These are phyloP conservation scores for Pelodiscus sinensis DNA, from an alignment of 2,113 vertebrate genomes.

Conservation along the genomic window DNA sequence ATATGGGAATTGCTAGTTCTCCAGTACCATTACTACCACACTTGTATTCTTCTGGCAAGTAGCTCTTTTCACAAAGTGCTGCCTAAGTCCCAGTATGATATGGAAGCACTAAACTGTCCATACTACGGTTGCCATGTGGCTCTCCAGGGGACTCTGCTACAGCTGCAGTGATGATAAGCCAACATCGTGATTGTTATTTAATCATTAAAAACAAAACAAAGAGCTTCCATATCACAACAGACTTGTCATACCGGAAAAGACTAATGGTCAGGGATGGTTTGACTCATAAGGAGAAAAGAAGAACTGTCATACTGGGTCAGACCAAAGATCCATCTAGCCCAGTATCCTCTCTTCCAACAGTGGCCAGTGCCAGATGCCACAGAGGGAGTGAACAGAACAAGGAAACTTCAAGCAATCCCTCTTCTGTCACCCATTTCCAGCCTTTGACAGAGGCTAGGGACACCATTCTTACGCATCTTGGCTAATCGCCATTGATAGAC, in stretches of 20 bases:
- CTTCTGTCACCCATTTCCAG: no score
- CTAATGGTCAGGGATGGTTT: not conserved
- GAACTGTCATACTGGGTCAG: no score
- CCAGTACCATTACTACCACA: not conserved
- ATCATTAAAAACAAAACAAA: not conserved
- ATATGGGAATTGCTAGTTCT: not conserved
- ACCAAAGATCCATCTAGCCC: no score
- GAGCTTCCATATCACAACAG: not conserved
- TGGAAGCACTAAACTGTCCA: not conserved
- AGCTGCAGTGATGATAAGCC: not conserved
- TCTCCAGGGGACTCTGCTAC: not conserved
- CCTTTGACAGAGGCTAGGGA: no score
- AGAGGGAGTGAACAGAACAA: no score
- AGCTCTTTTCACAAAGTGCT: not conserved
- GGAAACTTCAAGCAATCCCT: no score
- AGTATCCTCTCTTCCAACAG: no score
- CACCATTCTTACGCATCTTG: no score
- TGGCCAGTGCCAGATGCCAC: no score
- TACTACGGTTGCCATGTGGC: not conserved
- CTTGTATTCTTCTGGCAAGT: not conserved
- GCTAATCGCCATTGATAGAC: no score
- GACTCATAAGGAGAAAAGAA: no score
- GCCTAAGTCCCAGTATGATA: not conserved
- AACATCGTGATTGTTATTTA: not conserved
- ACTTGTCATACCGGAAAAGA: not conserved